Conservation (phyloP, 2,797 vertebrate species). For the Neopelma chrysocephalum region DNA sequence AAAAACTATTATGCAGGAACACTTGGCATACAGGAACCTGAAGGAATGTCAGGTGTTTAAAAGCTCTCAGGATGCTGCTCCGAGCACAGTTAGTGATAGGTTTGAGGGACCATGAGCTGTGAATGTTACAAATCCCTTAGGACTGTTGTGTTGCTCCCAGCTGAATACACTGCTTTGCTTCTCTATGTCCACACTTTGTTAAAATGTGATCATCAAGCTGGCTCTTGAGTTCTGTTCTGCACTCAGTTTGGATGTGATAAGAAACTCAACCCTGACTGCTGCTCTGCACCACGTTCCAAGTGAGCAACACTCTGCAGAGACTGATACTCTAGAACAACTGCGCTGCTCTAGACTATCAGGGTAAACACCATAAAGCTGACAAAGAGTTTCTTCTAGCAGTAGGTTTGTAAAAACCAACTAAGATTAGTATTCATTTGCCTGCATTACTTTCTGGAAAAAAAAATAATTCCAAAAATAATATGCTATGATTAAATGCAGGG, state of each 20-base stretch:
- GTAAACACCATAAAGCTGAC: not conserved
- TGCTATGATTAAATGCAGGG: slow-evolving; percentile 30
- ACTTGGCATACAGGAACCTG: not conserved
- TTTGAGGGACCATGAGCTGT: not conserved
- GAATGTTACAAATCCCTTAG: not conserved
- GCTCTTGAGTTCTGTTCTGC: slow-evolving; percentile 54
- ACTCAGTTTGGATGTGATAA: slow-evolving; percentile 17
- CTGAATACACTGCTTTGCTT: not conserved
- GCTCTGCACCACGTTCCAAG: not conserved
- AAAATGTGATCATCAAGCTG: slow-evolving; percentile 59
- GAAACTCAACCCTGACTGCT: slow-evolving; percentile 2
- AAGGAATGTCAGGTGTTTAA: not conserved
- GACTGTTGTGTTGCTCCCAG: not conserved
- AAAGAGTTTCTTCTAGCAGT: slow-evolving; percentile 49
- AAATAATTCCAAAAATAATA: not conserved
- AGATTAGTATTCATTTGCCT: not conserved
- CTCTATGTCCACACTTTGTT: not conserved
- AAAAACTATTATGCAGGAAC: not conserved
- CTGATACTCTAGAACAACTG: not conserved
- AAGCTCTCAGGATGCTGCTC: not conserved
- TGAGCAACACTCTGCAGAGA: not conserved
- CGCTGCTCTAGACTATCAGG: not conserved
- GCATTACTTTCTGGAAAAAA: slow-evolving; percentile 10
- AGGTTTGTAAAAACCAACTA: slow-evolving; percentile 21
- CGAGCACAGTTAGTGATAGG: not conserved